These are phyloP conservation scores for Spea bombifrons DNA, from an alignment of 2,113 vertebrate genomes.

Conservation along the genomic window DNA sequence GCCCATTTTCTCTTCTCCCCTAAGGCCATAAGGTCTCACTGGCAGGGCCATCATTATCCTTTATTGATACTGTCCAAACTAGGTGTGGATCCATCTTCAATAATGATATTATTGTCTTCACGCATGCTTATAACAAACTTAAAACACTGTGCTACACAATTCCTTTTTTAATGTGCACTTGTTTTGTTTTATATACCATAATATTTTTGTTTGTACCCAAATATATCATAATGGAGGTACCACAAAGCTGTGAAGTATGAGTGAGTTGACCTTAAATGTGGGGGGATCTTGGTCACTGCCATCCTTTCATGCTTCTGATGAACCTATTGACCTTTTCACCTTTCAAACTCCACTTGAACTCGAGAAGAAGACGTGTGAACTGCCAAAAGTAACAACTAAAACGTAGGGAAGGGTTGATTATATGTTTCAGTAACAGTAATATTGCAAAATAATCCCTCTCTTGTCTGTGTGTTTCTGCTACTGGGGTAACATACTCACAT, in stretches of 20 bases:
- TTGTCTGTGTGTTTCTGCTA: constrained; percentile 72
- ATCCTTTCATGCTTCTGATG: constrained; percentile 69
- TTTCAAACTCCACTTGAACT: constrained; percentile 82
- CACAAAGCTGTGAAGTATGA: constrained; percentile 60
- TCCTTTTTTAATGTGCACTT: constrained; percentile 39
- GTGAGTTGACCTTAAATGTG: constrained; percentile 61
- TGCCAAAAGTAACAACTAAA: constrained; percentile 51
- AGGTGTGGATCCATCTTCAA: no score
- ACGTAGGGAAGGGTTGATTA: constrained; percentile 66
- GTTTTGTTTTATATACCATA: constrained; percentile 63
- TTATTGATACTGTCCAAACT: no score
- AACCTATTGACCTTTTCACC: constrained; percentile 82
- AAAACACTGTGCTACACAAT: no score
- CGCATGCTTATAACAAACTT: no score
- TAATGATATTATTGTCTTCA: no score
- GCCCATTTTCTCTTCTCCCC: no score
- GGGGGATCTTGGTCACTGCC: constrained; percentile 69
- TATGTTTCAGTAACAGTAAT: constrained; percentile 73
- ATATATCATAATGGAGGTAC: constrained; percentile 63
- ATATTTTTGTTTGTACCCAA: constrained; percentile 69
- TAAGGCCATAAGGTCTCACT: no score
- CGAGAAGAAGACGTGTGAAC: constrained; percentile 74
- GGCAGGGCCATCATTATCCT: no score
- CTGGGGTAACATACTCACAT: constrained; percentile 83
- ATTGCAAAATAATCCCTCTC: constrained; percentile 75